Percentiles rank a stretch among this genome's conserved stretches.
phyloP scores from a whole-genome alignment of 2,888 invertebrate species.

The Cryptophagus acutangulus region DNA sequence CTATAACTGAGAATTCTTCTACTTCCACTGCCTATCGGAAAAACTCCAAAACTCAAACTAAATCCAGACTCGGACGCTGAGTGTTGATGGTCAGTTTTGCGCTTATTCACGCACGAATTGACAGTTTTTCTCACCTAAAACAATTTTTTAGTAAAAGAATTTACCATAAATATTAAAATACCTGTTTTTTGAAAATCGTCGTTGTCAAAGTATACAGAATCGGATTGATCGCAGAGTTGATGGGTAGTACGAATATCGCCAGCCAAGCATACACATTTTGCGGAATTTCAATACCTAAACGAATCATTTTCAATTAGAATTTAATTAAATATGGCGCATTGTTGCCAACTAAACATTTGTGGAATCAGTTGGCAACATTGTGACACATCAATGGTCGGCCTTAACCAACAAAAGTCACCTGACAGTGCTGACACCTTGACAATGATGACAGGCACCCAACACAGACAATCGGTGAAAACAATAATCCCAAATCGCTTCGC shows the following conservation, averaged over 20 bases:
- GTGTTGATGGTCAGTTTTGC: constrained; percentile 35
- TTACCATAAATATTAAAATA: constrained; percentile 22
- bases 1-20: constrained; percentile 42
- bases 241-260: constrained; percentile 57
- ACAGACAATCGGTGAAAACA: constrained; percentile 56
- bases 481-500: constrained; percentile 58
- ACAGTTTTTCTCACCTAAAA: constrained; percentile 38
- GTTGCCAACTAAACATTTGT: too few relatives aligned
- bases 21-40: constrained; percentile 44
- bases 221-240: constrained; percentile 59
- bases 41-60: constrained; percentile 49
- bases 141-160: constrained; percentile 1
- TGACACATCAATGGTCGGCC: too few relatives aligned
- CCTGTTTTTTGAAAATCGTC: constrained; percentile 57
- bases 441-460: constrained; percentile 58
- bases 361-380: too few relatives aligned
- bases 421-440: constrained; percentile 54
- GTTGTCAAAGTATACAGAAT: constrained; percentile 59
- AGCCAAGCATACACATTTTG: constrained; percentile 57
- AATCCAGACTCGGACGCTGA: constrained; percentile 49
- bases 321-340: neutral
- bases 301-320: constrained; percentile 5
- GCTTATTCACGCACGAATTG: constrained; percentile 35
- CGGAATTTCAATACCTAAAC: constrained; percentile 52
- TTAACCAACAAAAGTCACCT: too few relatives aligned